Evolutionary conservation across 2,113 vertebrate genomes (phyloP).

Genomic region (Gopherus flavomarginatus): DNA sequence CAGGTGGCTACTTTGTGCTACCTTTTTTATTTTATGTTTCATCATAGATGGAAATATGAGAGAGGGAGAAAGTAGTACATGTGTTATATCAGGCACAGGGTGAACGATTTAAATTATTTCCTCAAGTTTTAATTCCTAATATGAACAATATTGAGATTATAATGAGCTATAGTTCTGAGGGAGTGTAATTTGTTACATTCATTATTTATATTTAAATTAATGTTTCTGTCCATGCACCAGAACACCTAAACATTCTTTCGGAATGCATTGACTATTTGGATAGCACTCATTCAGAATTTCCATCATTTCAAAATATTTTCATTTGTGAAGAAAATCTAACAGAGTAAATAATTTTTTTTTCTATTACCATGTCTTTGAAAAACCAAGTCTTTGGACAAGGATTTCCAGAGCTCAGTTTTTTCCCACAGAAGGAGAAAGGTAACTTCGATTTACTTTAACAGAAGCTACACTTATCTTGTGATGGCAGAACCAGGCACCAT

Average conservation of each 20-base stretch:
- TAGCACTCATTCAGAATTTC: slow-evolving; percentile 25
- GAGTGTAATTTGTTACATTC: not conserved
- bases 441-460: not conserved
- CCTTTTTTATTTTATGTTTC: not conserved
- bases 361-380: slow-evolving; percentile 13
- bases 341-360: slow-evolving; percentile 7
- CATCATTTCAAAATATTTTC: slow-evolving; percentile 41
- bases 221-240: not conserved
- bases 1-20: slow-evolving; percentile 21
- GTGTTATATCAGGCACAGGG: not conserved
- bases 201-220: not conserved
- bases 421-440: slow-evolving; percentile 22
- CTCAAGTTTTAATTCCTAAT: not conserved
- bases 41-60: not conserved
- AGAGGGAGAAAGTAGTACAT: not conserved
- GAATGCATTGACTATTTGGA: not conserved
- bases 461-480: not conserved
- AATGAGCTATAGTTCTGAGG: not conserved
- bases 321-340: not conserved
- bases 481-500: not conserved
- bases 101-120: not conserved
- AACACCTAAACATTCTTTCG: not conserved
- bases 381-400: not conserved
- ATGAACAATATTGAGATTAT: not conserved
- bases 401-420: slow-evolving; percentile 19